Base-by-base conservation (phyloP, 2,888 invertebrate genomes). In the Tachina fera region DNA sequence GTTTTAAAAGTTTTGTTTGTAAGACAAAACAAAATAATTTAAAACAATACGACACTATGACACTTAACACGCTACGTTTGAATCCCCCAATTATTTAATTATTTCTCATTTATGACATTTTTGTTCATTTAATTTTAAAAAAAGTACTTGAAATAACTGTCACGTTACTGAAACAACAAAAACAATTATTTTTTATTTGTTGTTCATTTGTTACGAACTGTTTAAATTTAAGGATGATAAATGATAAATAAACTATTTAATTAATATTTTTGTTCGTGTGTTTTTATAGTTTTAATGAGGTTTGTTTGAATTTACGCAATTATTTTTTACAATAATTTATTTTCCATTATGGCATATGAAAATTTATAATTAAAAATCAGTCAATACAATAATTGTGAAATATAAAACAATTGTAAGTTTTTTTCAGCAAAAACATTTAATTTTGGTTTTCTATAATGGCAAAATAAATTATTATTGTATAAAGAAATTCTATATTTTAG, bases 301-400 rank as follows among this genome's bases (percentile, higher is more conserved):
- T 49, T 72, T 41, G 45, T 9, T 77, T 56, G 14, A 11, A 80
- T 65, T 75, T 56, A 60, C 72, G 70, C 41, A 68, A 47, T 31
- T 14, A 14, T 19, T 53, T 67, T 67, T 51, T 49, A 71, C 51
- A 71, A 60, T 53, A 67, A 80, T 67, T 67, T 39, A 67, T 47
- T 75, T 78, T 71, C 81, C 78, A 78, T 77, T 63, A 74, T 70
- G 61, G 51, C 11, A 76, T 39, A 58, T 47, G 47, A 47, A 76
- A 76, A 76, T 76, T n/a, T 67, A 67, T 84, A 81, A 84, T 87
- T 87, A 84, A 84, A 84, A 86, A 63, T 72, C 86, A 86, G 78
- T 84, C 86, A 87, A 86, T 87, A 84, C 6, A 81, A 83, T 85
- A 79, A 79, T 56, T 80, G 60, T 78, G 51, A 65, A 76, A 67